Percentiles rank a stretch among this genome's conserved stretches.
Conservation (phyloP, 2,113 vertebrate genomes). For the Harpagus bidentatus region DNA sequence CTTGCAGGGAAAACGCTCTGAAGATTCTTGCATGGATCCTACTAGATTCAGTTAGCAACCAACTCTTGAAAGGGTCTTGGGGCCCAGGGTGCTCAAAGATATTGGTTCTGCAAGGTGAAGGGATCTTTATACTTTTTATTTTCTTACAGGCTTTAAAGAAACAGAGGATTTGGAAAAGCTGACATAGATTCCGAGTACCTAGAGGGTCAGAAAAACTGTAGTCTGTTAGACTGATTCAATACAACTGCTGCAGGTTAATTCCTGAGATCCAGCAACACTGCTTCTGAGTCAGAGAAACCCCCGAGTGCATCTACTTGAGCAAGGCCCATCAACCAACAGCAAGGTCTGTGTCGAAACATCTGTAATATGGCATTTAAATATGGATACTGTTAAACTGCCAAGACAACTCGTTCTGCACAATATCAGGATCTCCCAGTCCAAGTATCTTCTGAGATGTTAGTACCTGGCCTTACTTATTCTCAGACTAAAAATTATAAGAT, state of each 20-base stretch:
- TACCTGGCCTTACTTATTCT: not conserved
- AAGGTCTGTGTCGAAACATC: not conserved
- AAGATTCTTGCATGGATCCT: not conserved
- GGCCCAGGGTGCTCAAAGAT: not conserved
- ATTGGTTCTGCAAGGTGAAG: not conserved
- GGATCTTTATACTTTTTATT: not conserved
- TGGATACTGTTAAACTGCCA: not conserved
- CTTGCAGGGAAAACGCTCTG: not conserved
- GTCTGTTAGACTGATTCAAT: not conserved
- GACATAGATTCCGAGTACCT: not conserved
- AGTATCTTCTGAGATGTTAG: not conserved
- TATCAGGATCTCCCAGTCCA: not conserved
- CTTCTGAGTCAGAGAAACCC: not conserved
- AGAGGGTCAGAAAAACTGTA: not conserved
- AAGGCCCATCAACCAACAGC: not conserved
- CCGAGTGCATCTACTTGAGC: accelerated
- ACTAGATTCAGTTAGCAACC: not conserved
- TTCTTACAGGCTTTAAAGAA: not conserved
- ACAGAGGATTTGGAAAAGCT: not conserved
- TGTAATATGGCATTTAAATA: accelerated
- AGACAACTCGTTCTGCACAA: not conserved
- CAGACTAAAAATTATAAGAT: not conserved
- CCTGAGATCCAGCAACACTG: not conserved
- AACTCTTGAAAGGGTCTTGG: not conserved
- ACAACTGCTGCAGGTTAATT: not conserved